Evolutionary conservation across 2,113 vertebrate genomes (phyloP).

Genomic region (Larimichthys polyactis): DNA sequence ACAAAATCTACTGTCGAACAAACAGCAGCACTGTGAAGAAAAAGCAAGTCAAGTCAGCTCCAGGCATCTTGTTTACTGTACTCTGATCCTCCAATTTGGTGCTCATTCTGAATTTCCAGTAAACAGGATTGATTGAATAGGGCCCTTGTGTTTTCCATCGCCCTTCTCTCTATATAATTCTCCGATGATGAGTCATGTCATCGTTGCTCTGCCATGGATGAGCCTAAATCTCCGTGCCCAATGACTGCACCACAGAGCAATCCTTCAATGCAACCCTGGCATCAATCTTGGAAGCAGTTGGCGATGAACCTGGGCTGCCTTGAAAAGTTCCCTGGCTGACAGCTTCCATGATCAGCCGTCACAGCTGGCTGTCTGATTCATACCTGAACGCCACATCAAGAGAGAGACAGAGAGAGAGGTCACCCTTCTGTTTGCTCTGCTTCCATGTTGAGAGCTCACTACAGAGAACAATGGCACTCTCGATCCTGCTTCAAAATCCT

Average conservation of each 20-base stretch:
- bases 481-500: conserved; percentile 9
- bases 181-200: conserved; percentile 69
- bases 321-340: conserved; percentile 72
- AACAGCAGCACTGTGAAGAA: conserved; percentile 18
- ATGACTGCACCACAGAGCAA: conserved; percentile 71
- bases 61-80: conserved; percentile 32
- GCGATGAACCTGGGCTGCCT: conserved; percentile 67
- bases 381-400: conserved; percentile 62
- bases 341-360: conserved; percentile 77
- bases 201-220: conserved; percentile 64
- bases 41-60: conserved; percentile 23
- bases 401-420: conserved; percentile 42
- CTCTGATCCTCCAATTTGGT: conserved; percentile 31
- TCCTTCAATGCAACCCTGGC: conserved; percentile 66
- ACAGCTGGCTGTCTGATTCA: conserved; percentile 75
- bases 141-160: conserved; percentile 66
- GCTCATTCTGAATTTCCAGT: conserved; percentile 42
- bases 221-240: conserved; percentile 69
- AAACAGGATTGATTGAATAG: conserved; percentile 61
- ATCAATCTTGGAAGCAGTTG: conserved; percentile 76
- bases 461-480: conserved; percentile 1
- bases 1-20: conserved; percentile 19
- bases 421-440: conserved; percentile 38
- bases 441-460: conserved; percentile 23
- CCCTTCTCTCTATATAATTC: conserved; percentile 62